Evolutionary conservation across 2,113 vertebrate genomes (phyloP).

Genomic region (Protobothrops mucrosquamatus): DNA sequence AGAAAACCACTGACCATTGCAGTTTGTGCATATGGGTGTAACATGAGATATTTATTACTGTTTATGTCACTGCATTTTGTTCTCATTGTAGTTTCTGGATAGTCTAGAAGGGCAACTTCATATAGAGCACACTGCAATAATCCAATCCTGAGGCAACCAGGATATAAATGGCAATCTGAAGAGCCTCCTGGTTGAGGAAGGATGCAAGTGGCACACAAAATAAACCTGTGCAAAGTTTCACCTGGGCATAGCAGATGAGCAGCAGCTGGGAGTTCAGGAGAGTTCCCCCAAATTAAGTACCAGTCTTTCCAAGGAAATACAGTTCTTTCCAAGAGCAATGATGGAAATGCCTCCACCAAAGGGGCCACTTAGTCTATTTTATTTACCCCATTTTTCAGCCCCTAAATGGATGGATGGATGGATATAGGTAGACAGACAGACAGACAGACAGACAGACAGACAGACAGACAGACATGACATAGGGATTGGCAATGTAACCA

Average conservation of each 20-base stretch:
- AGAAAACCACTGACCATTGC: background rate
- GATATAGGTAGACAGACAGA: no score
- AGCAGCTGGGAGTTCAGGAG: background rate
- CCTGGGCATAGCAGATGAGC: background rate
- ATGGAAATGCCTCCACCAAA: background rate
- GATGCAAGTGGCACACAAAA: background rate
- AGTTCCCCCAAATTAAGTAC: background rate
- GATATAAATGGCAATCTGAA: background rate
- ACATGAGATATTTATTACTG: background rate
- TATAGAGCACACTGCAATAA: background rate
- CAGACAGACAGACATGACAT: no score
- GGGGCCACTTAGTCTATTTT: background rate
- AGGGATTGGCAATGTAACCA: no score
- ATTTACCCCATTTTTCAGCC: background rate
- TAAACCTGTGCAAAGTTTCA: background rate
- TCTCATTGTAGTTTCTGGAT: background rate
- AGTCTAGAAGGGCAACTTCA: background rate
- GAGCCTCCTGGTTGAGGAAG: background rate
- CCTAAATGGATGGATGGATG: background rate
- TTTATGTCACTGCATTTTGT: background rate
- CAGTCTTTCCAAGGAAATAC: background rate
- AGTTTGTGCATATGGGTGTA: background rate
- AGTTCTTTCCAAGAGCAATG: background rate
- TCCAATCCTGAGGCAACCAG: background rate
- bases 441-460: no score